phyloP scores from a whole-genome alignment of 2,797 vertebrate genomes.

The Phrynocephalus guinanensis region DNA sequence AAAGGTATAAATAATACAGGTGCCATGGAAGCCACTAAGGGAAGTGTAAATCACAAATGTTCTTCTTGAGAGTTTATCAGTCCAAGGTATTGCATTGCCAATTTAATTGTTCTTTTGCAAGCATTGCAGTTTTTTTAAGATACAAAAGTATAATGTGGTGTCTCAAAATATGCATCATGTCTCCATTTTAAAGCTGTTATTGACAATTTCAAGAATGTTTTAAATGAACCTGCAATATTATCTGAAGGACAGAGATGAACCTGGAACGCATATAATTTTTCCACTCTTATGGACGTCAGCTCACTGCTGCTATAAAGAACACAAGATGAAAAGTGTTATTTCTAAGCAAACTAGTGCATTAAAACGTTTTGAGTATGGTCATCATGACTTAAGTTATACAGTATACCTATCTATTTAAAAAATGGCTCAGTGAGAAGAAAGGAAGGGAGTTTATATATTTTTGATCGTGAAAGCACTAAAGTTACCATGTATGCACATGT shows the following conservation, averaged over 20 bases:
- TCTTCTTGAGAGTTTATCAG: constrained; percentile 54
- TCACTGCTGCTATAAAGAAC: constrained; percentile 67
- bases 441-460: constrained; percentile 80
- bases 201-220: constrained; percentile 75
- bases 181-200: constrained; percentile 75
- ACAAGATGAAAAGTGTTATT: constrained; percentile 72
- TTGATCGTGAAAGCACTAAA: constrained; percentile 81
- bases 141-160: constrained; percentile 55
- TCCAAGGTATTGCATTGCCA: constrained; percentile 75
- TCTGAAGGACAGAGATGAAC: constrained; percentile 72
- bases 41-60: constrained; percentile 28
- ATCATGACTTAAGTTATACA: constrained; percentile 60
- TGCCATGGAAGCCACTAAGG: constrained; percentile 41
- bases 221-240: constrained; percentile 71
- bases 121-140: constrained; percentile 49
- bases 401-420: constrained; percentile 72
- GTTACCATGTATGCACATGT: constrained; percentile 80
- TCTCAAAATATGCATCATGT: constrained; percentile 64
- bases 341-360: constrained; percentile 74
- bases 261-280: constrained; percentile 68
- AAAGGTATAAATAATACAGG: constrained; percentile 48
- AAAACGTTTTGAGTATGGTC: constrained; percentile 80
- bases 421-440: constrained; percentile 75
- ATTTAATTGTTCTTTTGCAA: constrained; percentile 75
- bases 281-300: constrained; percentile 69